Percentiles rank a stretch among this genome's conserved stretches.
These are phyloP conservation scores for Mesembrinibis cayennensis DNA, from an alignment of 2,113 vertebrate species.

Conservation along the genomic window DNA sequence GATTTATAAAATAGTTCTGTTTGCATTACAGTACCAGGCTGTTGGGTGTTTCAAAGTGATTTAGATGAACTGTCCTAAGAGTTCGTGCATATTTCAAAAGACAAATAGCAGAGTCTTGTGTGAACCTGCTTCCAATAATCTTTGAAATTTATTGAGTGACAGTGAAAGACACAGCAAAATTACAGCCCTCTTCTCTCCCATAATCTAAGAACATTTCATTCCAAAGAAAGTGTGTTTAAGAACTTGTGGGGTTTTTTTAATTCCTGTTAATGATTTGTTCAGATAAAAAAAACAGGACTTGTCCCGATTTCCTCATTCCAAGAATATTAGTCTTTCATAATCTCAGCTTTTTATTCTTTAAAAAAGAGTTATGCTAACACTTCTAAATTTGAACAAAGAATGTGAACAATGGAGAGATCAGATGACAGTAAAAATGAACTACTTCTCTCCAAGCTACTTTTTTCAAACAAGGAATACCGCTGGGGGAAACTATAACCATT, in stretches of 20 bases:
- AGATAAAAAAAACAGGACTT: background rate
- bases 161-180: constrained; percentile 42
- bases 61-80: constrained; percentile 60
- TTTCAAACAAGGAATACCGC: background rate
- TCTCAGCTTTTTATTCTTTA: background rate
- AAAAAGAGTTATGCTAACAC: background rate
- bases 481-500: background rate
- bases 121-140: constrained; percentile 60
- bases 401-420: background rate
- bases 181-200: background rate
- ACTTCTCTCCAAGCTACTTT: background rate
- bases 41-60: constrained; percentile 58
- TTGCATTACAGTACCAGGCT: constrained; percentile 41
- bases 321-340: background rate
- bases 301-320: constrained; percentile 18
- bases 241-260: background rate
- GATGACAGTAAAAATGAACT: background rate
- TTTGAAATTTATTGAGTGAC: constrained; percentile 63
- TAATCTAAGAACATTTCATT: constrained; percentile 50
- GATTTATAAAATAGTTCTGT: constrained; percentile 66
- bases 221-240: constrained; percentile 28
- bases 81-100: constrained; percentile 36
- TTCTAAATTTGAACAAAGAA: constrained; percentile 18
- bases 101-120: constrained; percentile 55
- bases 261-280: constrained; percentile 35